A percentile compares a stretch with the other conserved stretches of the same genome.
phyloP scores from a whole-genome alignment of 2,888 invertebrate genomes.

The Catocala sponsa region DNA sequence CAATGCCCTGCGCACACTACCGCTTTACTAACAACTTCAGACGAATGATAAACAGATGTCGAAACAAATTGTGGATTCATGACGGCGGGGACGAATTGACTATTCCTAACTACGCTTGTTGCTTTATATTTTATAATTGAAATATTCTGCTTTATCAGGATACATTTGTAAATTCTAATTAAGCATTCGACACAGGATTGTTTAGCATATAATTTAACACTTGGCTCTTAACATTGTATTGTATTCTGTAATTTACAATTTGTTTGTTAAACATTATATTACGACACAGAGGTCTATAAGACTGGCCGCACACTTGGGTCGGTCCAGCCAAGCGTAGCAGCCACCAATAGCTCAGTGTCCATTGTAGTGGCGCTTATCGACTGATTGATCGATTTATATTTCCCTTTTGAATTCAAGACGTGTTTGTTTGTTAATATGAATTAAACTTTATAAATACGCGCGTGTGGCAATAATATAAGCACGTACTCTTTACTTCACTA shows the following conservation, averaged over 20 bases:
- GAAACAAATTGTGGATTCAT: slow-evolving; percentile 61
- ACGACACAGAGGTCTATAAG: too few relatives aligned
- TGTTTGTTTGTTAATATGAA: too few relatives aligned
- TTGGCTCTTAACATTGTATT: not conserved
- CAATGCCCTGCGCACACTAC: slow-evolving; percentile 59
- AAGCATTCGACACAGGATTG: slow-evolving; percentile 24
- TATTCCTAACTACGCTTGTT: slow-evolving; percentile 5
- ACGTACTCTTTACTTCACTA: too few relatives aligned
- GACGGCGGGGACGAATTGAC: slow-evolving; percentile 37
- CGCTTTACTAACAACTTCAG: slow-evolving; percentile 54
- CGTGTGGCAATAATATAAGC: too few relatives aligned
- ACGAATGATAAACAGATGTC: slow-evolving; percentile 63
- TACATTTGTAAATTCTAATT: slow-evolving; percentile 33
- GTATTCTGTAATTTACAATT: not conserved
- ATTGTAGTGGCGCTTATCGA: too few relatives aligned
- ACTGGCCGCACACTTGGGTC: too few relatives aligned
- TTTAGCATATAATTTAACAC: slow-evolving; percentile 3
- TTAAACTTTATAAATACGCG: too few relatives aligned
- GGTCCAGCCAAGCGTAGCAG: too few relatives aligned
- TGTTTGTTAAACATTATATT: too few relatives aligned
- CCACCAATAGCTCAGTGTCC: too few relatives aligned
- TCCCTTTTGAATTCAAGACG: too few relatives aligned
- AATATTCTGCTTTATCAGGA: slow-evolving; percentile 28
- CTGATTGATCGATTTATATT: too few relatives aligned
- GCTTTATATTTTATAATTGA: slow-evolving; percentile 24